Evolutionary conservation across 1,140 invertebrate genomes (phyloP).

Genomic region (Galendromus occidentalis): DNA sequence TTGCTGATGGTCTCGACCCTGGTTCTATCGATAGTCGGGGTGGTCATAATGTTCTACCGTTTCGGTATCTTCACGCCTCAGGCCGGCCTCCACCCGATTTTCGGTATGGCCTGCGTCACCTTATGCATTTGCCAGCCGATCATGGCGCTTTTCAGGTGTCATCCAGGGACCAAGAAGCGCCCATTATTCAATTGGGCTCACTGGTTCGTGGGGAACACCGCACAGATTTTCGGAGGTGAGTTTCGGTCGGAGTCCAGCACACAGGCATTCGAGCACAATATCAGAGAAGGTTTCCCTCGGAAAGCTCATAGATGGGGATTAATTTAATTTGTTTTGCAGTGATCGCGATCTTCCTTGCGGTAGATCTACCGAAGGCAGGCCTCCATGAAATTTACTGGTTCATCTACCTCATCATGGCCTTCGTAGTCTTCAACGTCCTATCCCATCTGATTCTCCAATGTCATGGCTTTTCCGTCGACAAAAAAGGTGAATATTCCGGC

Average conservation of each 20-base stretch:
- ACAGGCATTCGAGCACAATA: neutral
- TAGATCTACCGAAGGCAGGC: constrained; percentile 57
- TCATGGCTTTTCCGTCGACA: constrained; percentile 14
- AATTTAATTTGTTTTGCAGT: constrained; percentile 35
- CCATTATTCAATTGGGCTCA: constrained; percentile 84
- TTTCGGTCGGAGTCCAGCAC: constrained; percentile 32
- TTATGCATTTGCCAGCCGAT: constrained; percentile 43
- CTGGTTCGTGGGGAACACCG: constrained; percentile 76
- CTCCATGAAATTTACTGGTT: constrained; percentile 49
- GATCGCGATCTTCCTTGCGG: constrained; percentile 71
- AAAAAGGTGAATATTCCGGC: constrained; percentile 9
- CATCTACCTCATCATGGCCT: constrained; percentile 64
- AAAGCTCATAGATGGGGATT: too few relatives aligned
- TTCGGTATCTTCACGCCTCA: constrained; percentile 15
- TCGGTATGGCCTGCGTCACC: constrained; percentile 49
- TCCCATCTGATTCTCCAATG: constrained; percentile 55
- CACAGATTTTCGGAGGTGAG: constrained; percentile 68
- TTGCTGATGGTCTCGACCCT: constrained; percentile 10
- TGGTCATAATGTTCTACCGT: constrained; percentile 14
- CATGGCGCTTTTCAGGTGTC: constrained; percentile 62
- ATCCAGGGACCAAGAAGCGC: constrained; percentile 53
- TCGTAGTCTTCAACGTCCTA: constrained; percentile 66
- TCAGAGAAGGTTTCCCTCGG: neutral
- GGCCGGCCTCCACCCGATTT: constrained; percentile 17
- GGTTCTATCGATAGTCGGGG: constrained; percentile 14